Conservation (phyloP, 2,797 vertebrate genomes). For the Pogoniulus pusillus region DNA sequence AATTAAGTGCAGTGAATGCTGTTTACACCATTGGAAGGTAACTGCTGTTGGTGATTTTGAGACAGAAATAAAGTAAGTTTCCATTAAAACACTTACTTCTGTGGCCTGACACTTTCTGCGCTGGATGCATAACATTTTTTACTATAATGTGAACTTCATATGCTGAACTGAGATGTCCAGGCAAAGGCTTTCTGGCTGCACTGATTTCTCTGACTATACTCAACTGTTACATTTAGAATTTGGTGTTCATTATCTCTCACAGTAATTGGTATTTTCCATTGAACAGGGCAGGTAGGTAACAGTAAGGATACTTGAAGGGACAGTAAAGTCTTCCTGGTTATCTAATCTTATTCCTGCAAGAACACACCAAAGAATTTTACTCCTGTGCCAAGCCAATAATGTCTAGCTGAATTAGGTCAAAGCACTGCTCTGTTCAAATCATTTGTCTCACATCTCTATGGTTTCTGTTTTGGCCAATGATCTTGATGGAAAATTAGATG, state of each 20-base stretch:
- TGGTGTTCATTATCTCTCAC: background rate
- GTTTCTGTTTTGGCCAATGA: background rate
- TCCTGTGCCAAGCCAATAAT: constrained; percentile 7
- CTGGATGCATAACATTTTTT: background rate
- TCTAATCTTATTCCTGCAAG: constrained; percentile 14
- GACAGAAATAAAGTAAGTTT: background rate
- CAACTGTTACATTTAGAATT: background rate
- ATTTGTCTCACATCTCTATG: background rate
- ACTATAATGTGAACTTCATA: constrained; percentile 13
- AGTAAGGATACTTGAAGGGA: background rate
- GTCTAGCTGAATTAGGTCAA: constrained; percentile 23
- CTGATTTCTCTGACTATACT: background rate
- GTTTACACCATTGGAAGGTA: background rate
- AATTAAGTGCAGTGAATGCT: background rate
- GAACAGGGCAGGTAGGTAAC: background rate
- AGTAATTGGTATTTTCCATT: background rate
- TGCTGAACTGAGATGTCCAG: background rate
- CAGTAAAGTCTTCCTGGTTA: constrained; percentile 13
- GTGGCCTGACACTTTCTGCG: background rate
- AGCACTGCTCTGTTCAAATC: background rate
- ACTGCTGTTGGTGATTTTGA: background rate
- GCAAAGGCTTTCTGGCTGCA: background rate
- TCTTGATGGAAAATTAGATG: constrained; percentile 12
- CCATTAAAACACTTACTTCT: background rate
- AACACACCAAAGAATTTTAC: constrained; percentile 34